Conservation (phyloP, 2,113 vertebrate genomes). For the Brachypteracias leptosomus region DNA sequence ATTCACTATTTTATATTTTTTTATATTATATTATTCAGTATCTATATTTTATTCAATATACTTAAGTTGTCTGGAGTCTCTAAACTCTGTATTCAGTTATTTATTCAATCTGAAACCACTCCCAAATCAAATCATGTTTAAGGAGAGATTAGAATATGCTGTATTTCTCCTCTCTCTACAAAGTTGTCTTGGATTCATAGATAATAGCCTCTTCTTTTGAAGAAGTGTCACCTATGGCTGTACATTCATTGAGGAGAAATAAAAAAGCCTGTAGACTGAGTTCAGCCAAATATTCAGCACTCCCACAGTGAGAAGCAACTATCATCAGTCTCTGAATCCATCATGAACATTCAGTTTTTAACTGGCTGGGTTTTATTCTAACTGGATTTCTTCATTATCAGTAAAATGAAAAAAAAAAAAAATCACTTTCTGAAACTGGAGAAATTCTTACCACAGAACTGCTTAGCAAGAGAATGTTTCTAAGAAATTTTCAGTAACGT, state of each 20-base stretch:
- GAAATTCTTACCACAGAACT: background rate
- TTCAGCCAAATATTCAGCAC: background rate
- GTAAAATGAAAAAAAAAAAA: background rate
- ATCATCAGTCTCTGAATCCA: background rate
- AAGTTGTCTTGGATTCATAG: background rate
- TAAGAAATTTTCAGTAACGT: background rate
- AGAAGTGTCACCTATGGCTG: background rate
- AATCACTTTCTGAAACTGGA: background rate
- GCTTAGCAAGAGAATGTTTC: background rate
- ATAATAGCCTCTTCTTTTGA: background rate
- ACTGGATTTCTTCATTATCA: background rate
- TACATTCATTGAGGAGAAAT: background rate
- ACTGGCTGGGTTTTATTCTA: background rate
- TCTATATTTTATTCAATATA: background rate
- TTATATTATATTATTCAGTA: too few species aligned
- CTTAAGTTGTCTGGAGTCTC: background rate
- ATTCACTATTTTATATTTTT: too few species aligned
- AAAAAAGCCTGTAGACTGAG: background rate
- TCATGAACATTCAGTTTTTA: background rate
- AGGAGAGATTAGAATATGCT: background rate
- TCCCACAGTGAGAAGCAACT: background rate
- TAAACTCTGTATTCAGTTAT: background rate
- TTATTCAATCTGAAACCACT: background rate
- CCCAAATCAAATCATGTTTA: background rate
- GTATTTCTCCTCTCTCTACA: background rate